Percentiles rank a stretch among this genome's conserved stretches.
Conservation (phyloP, 2,888 invertebrate species). For the Actias luna region DNA sequence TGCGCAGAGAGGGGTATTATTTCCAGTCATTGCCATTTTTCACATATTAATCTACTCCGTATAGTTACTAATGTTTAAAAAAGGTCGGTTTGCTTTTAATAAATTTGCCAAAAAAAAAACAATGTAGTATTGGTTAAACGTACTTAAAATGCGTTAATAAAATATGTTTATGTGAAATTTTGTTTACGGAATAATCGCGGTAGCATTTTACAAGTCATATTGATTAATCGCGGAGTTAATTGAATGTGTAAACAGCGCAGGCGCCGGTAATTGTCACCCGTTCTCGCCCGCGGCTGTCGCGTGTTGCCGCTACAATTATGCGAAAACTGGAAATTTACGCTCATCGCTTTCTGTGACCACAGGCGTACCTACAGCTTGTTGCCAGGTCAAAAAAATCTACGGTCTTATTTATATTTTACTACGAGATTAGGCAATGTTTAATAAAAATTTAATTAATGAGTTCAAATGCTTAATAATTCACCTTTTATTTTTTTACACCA, state of each 20-base stretch:
- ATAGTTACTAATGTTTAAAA: too few relatives aligned
- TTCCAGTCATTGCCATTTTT: too few relatives aligned
- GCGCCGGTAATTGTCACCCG: constrained; percentile 54
- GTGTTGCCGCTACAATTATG: constrained; percentile 67
- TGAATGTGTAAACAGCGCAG: constrained; percentile 32
- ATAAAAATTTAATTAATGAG: too few relatives aligned
- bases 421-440: too few relatives aligned
- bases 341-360: constrained; percentile 6
- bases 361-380: constrained; percentile 17
- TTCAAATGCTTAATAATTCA: too few relatives aligned
- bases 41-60: too few relatives aligned
- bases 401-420: constrained; percentile 1
- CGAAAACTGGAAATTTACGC: constrained; percentile 66
- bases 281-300: constrained; percentile 51
- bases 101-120: too few relatives aligned
- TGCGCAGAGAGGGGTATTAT: too few relatives aligned
- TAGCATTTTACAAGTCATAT: constrained; percentile 12
- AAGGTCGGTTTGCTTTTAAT: too few relatives aligned
- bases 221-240: constrained; percentile 36
- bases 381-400: constrained; percentile 21
- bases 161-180: neutral
- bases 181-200: neutral
- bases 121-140: too few relatives aligned
- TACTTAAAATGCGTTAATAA: neutral
- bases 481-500: too few relatives aligned